Base-by-base conservation (phyloP, 2,113 vertebrate species). In the Addax nasomaculatus region DNA sequence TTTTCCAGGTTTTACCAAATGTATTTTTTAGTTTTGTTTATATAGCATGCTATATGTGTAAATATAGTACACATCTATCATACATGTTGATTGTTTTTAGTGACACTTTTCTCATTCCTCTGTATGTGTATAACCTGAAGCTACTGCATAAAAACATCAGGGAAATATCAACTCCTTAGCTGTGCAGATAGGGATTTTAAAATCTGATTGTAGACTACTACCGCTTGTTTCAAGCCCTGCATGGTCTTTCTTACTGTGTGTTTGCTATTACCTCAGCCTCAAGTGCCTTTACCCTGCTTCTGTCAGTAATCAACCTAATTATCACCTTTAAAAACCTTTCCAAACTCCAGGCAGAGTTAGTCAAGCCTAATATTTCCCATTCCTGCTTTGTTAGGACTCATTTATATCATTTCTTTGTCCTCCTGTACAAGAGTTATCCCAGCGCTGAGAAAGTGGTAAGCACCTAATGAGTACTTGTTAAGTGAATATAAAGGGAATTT, bases 1-100 rank as follows among this genome's bases (percentile, higher is more conserved):
- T 85, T 94, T 97, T 93, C 91, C 10, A 96, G 1, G 33, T 89
- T 95, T 97, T 90, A 91, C 49, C 88, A 97, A 83, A 36, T 93
- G 30, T 47, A 57, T 55, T 64, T 96, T 95, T 90, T 39, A 51
- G 45, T 7, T 96, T 96, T 92, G 10, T 93, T 83, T 60, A 84
- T 92, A 29, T 92, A 25, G 9, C 62, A 64, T 90, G n/a, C 73
- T 67, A 27, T 62, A 53, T 93, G 0, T 90, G 7, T 79, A 88
- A 85, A 49, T 62, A 79, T 4, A 70, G 23, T 79, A 79, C 21
- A 73, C 36, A 43, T 27, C 25, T 43, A 6, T 43, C 21, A 76
- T 76, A 76, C 39, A 76, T 27, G 79, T 16, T n/a, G 14, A 49
- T 39, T 87, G 0, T 84, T 95, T 95, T 30, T 79, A 55, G 6